Percentiles rank a stretch among this genome's conserved stretches.
phyloP scores from a whole-genome alignment of 2,113 vertebrate species.

The Menura novaehollandiae region DNA sequence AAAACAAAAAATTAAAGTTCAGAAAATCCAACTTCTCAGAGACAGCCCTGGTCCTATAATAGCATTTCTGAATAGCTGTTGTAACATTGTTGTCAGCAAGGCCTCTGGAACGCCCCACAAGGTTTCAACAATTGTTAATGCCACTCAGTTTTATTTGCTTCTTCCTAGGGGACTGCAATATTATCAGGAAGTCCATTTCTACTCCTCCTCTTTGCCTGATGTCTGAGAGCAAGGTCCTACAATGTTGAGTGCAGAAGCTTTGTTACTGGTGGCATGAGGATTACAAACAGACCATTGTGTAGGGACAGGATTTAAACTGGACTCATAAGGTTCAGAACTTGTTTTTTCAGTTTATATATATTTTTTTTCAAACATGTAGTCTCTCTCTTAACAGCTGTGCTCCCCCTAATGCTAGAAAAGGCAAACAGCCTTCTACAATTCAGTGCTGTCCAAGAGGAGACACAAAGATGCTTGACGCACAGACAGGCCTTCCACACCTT shows the following conservation, averaged over 20 bases:
- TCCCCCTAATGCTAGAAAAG: conserved; percentile 23
- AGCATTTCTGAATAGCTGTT: neutral
- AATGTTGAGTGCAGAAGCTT: neutral
- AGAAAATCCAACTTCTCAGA: neutral
- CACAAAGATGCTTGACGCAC: neutral
- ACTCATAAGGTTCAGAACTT: neutral
- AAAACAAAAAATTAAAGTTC: neutral
- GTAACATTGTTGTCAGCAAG: neutral
- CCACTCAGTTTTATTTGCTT: neutral
- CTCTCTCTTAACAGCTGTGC: neutral
- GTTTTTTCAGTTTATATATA: neutral
- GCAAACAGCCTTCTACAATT: neutral
- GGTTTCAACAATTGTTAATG: neutral
- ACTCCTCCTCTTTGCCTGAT: neutral
- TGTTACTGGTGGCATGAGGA: neutral
- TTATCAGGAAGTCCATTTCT: neutral
- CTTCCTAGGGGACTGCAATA: neutral
- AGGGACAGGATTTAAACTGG: neutral
- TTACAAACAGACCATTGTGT: neutral
- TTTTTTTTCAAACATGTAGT: no score
- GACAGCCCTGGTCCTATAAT: neutral
- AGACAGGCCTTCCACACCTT: neutral
- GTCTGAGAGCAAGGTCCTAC: neutral
- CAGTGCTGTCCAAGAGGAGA: neutral
- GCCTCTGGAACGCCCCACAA: neutral